Percentiles rank a stretch among this genome's conserved stretches.
Evolutionary conservation across 2,797 vertebrate species (phyloP).

Genomic region (Anas flavirostris): DNA sequence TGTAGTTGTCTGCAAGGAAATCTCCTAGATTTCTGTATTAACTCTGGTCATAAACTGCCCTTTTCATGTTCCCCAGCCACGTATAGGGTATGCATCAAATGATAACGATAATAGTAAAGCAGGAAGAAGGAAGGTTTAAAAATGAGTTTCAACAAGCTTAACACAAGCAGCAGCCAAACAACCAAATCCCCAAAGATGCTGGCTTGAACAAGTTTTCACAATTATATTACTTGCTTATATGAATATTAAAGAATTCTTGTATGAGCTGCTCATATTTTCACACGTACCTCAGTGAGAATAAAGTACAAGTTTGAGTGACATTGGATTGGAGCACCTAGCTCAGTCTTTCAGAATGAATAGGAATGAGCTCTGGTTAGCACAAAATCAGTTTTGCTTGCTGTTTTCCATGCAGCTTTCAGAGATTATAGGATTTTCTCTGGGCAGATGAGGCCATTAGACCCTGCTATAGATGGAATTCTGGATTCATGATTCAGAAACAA

Average conservation of each 20-base stretch:
- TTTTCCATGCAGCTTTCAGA: not conserved
- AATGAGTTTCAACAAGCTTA: not conserved
- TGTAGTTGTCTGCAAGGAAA: not conserved
- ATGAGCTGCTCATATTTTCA: not conserved
- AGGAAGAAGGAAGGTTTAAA: not conserved
- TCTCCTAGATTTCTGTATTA: not conserved
- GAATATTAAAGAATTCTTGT: not conserved
- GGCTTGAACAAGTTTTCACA: not conserved
- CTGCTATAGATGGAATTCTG: not conserved
- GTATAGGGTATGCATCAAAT: not conserved
- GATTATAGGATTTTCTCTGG: not conserved
- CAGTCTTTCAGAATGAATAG: not conserved
- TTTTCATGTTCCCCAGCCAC: fast-evolving
- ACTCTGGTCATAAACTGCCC: not conserved
- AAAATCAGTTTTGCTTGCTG: not conserved
- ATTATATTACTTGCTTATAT: not conserved
- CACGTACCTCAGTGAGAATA: not conserved
- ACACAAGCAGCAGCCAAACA: not conserved
- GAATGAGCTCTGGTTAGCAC: not conserved
- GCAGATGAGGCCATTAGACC: not conserved
- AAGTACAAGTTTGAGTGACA: not conserved
- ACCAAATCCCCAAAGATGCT: not conserved
- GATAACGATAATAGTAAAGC: not conserved
- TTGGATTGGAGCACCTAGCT: not conserved
- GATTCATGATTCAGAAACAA: not conserved